Conservation (phyloP, 2,113 vertebrate genomes). For the Sander lucioperca region DNA sequence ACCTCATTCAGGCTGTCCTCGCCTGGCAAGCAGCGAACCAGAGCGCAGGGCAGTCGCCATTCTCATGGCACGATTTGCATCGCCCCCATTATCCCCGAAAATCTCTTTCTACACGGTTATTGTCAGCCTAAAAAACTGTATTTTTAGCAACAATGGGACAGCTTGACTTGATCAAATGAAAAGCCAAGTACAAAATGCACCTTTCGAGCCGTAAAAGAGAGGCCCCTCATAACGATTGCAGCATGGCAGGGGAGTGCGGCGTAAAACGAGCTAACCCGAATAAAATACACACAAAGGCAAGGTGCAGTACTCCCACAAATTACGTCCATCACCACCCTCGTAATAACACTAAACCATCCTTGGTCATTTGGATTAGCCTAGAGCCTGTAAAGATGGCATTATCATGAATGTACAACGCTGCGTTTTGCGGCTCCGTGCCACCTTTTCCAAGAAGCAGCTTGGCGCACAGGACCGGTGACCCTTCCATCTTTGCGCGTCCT, state of each 20-base stretch:
- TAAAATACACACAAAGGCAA: conserved; percentile 79
- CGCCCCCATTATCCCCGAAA: conserved; percentile 78
- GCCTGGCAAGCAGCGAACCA: conserved; percentile 59
- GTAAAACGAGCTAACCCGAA: conserved; percentile 84
- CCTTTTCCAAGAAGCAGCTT: conserved; percentile 86
- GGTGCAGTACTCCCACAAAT: conserved; percentile 46
- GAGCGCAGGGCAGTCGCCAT: conserved; percentile 72
- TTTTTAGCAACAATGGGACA: conserved; percentile 75
- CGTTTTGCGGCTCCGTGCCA: conserved; percentile 85
- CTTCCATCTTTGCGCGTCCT: conserved; percentile 88
- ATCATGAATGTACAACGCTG: conserved; percentile 73
- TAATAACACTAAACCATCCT: conserved; percentile 21
- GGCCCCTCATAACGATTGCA: conserved; percentile 79
- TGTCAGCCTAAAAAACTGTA: conserved; percentile 75
- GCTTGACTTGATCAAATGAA: conserved; percentile 80
- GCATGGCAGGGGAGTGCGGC: conserved; percentile 85
- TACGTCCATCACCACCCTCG: conserved; percentile 22
- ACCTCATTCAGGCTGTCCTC: conserved; percentile 61
- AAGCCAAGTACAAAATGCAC: conserved; percentile 79
- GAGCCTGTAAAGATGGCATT: conserved; percentile 16
- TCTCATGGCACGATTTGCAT: conserved; percentile 84
- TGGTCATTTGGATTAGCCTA: conserved; percentile 27
- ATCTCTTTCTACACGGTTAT: conserved; percentile 82
- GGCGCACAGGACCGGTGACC: conserved; percentile 87
- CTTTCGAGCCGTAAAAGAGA: conserved; percentile 77